Evolutionary conservation across 2,888 invertebrate genomes (phyloP), one percentile per base, ranked within the genome.

Genomic region (Acrobasis consociella): DNA sequence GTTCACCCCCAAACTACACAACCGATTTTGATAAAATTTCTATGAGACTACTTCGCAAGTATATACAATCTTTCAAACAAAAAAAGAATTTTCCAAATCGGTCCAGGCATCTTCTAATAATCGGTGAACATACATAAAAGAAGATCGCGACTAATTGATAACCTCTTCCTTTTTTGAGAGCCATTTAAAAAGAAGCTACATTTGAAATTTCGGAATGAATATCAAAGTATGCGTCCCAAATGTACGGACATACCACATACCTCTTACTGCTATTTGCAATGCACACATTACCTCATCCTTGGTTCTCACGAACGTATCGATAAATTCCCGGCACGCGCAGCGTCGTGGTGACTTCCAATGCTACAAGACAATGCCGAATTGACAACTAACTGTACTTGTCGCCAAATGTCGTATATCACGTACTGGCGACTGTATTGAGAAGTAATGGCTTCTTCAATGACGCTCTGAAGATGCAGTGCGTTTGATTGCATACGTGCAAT

Each of bases 331-430:
- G 73, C 91, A 91, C 91, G 91, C 77, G 74, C 77, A 39, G 7
- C 58, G 62, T 64, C 72, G 75, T 70, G 75, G 70, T 75, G 76
- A 73, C 81, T 79, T 73, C 74, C 83, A 85, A 86, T 87, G 86
- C 85, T 85, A 31, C 31, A 77, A 83, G 80, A 80, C 88, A 88
- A 86, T 88, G 84, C 87, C 87, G 85, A 89, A 89, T 90, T 85
- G 78, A 85, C 87, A 88, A 88, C 76, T 91, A 91, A 91, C 91
- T 86, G 91, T 89, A 83, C 81, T 75, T 72, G 78, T 77, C 77
- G 80, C 85, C 88, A 84, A 88, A 90, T 87, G 82, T 84, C 80
- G 77, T 76, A 72, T 76, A 72, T 76, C 74, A 70, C 69, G 70
- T 72, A 68, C 73, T 72, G 72, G 73, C 74, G 72, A 71, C 69